A percentile compares a stretch with the other conserved stretches of the same genome.
phyloP scores from a whole-genome alignment of 2,888 invertebrate genomes.

The Eulithis prunata region DNA sequence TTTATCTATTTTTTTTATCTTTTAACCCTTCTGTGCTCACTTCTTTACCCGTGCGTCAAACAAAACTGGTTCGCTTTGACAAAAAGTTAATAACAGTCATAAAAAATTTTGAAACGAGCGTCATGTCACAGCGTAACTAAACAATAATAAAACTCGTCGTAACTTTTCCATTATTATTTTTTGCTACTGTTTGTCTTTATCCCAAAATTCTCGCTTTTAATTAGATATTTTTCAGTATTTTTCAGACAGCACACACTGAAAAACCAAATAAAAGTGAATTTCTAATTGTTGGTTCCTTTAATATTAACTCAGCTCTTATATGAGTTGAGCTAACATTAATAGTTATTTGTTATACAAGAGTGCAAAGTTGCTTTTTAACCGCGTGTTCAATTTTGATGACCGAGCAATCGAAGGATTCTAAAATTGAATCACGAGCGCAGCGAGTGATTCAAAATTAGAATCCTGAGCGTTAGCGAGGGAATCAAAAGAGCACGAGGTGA shows the following conservation, averaged over 20 bases:
- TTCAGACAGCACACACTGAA: neutral
- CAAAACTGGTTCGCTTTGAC: constrained; percentile 72
- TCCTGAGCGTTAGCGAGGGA: no score
- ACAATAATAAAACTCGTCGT: constrained; percentile 69
- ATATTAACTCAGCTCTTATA: no score
- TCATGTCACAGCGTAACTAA: constrained; percentile 72
- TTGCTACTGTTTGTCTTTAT: constrained; percentile 44
- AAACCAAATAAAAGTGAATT: no score
- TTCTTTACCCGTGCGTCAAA: constrained; percentile 52
- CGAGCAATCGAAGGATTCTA: no score
- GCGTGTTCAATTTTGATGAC: no score
- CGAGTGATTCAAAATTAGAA: no score
- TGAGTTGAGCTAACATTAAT: no score
- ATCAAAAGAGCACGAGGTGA: no score
- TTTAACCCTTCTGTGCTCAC: constrained; percentile 9
- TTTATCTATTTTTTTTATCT: neutral
- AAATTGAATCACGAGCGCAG: no score
- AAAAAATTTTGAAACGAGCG: constrained; percentile 71
- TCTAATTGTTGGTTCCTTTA: no score
- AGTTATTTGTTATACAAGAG: no score
- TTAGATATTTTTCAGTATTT: constrained; percentile 19
- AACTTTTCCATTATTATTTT: constrained; percentile 50
- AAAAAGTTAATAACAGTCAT: constrained; percentile 75
- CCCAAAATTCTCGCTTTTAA: constrained; percentile 25
- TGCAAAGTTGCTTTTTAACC: no score